Base-by-base conservation (phyloP, 1,140 invertebrate species). In the Drosophila burlai region DNA sequence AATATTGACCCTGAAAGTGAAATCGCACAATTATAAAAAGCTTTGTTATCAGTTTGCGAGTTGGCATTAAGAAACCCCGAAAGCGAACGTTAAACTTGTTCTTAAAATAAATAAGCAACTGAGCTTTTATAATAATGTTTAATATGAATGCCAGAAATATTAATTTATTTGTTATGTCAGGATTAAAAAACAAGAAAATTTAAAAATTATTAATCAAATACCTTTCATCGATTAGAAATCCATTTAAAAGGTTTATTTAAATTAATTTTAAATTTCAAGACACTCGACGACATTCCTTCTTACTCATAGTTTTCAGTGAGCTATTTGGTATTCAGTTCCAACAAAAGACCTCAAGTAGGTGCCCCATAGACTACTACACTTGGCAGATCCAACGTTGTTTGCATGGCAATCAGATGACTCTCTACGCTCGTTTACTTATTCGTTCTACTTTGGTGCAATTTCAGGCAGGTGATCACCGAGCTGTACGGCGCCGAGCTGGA, bases 401-500 rank as follows among this genome's bases (percentile, higher is more conserved):
- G 63, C 63, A 66, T 66, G 4, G 8, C 54, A 34, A 69, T 45
- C 34, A 45, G 29, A 16, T 18, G n/a, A 21, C 31, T 18, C n/a
- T 55, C 50, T 31, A 34, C 18, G 11, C 26, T 38, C 38, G n/a
- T 9, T 50, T 59, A 57, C 55, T 66, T 5, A 64, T 76, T 6
- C 43, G 26, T 29, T 74, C 31, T 5, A 26, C 21, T 61, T 21
- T 61, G 40, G 45, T 45, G 15, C n/a, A 49, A 15, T 80, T 78
- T 3, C 73, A 92, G 91, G 16, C 66, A 89, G 24, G 93, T 94
- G 1, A 93, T 94, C 18, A 65, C 92, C 5, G 77, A 92, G 0
- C 80, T 94, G 0, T 96, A 96, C 77, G 90, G 93, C 3, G 94
- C 94, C 43, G 94, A 95, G 18, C 77, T 95, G 4, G 79, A 94